Evolutionary conservation across 2,888 invertebrate genomes (phyloP), one percentile per base, ranked within the genome.

Genomic region (Thyatira batis): DNA sequence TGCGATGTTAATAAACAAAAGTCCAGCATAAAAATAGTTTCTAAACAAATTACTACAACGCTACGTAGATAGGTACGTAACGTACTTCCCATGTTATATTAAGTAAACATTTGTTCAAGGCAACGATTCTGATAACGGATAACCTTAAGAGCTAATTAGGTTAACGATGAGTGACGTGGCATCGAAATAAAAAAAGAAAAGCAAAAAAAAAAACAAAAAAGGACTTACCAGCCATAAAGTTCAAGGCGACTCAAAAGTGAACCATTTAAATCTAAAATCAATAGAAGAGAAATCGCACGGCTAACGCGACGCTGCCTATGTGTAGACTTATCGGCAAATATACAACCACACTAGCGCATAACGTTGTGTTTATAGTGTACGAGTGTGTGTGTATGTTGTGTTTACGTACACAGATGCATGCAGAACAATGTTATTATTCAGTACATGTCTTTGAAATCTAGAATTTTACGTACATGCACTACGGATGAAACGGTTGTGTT

Each of bases 201-300:
- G 28, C 17, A 55, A 30, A 55, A 60, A 52, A 54, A 64, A 65
- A 50, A 59, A 57, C 53, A 66, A 61, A 69, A 54, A 63, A 54
- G 67, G 67, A 85, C 90, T 91, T 75, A 91, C 90, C 90, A 75
- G 90, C 85, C 90, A 90, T 90, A 78, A 78, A 85, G 83, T 85
- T 87, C 87, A 89, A 90, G 87, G 87, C 83, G 68, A 72, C 67
- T 68, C 45, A 48, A 63, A 62, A 61, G 66, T 69, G 71, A 69
- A 74, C 74, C 76, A 82, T 80, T 78, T 76, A 73, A 84, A 80
- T 82, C 71, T 79, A 83, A 82, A 89, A 89, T 90, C 89, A 83
- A 90, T 89, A 86, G 73, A 60, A 55, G 71, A 83, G 85, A 86
- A 85, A 89, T 85, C 82, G 82, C 82, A 73, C 78, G 73, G 79